These are phyloP conservation scores for Oikopleura dioica DNA, from an alignment of 23 tunicate species.

Conservation along the genomic window DNA sequence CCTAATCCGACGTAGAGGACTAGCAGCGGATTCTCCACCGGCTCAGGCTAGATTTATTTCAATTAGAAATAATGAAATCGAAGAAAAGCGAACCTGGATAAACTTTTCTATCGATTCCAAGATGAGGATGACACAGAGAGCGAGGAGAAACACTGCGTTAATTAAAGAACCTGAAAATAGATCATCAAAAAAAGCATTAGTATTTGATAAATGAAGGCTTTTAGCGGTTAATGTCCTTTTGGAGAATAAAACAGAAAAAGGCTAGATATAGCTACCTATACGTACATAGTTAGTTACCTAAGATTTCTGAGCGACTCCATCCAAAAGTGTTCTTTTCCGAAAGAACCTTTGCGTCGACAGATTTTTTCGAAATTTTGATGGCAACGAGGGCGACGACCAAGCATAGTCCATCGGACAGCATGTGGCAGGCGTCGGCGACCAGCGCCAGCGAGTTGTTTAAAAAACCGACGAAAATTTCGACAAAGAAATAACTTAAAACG, in stretches of 20 bases:
- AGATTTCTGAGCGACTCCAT: conserved; percentile 24
- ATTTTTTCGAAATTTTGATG: conserved; percentile 54
- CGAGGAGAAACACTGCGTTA: conserved; percentile 82
- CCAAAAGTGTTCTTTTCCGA: conserved; percentile 70
- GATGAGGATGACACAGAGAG: conserved; percentile 47
- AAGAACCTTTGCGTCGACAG: conserved; percentile 15
- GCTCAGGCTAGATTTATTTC: too few relatives aligned
- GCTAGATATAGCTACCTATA: neutral
- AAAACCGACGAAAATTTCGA: conserved; percentile 50
- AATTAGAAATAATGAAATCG: too few relatives aligned
- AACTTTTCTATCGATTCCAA: conserved; percentile 84
- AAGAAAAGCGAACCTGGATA: too few relatives aligned
- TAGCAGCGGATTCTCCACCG: conserved; percentile 23
- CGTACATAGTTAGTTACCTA: neutral
- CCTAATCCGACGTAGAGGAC: conserved; percentile 79
- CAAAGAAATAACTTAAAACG: conserved; percentile 31
- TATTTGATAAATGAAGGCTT: neutral
- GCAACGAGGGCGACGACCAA: conserved; percentile 58
- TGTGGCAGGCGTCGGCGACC: conserved; percentile 96
- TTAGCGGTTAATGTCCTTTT: neutral
- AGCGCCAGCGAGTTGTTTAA: conserved; percentile 28
- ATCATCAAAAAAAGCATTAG: neutral
- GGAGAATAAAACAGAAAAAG: neutral
- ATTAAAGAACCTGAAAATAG: conserved; percentile 79
- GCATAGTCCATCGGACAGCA: conserved; percentile 78